phyloP scores from a whole-genome alignment of 2,797 vertebrate genomes.

The Eulemur coronatus region DNA sequence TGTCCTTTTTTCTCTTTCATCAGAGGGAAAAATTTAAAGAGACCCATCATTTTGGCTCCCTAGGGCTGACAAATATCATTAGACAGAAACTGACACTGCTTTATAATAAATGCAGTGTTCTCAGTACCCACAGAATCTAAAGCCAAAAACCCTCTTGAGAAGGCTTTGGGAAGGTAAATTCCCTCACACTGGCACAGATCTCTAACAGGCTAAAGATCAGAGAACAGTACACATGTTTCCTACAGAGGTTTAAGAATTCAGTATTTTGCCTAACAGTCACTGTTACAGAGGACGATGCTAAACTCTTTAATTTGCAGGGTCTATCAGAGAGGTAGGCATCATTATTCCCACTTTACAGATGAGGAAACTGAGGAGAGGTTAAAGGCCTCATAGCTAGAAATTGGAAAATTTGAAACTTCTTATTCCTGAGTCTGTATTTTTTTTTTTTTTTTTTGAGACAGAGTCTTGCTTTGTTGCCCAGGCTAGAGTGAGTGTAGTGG shows the following conservation, averaged over 20 bases:
- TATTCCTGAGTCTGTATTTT: neutral
- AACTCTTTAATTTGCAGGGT: neutral
- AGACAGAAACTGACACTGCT: neutral
- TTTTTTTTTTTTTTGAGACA: too few species aligned
- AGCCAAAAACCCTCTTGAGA: neutral
- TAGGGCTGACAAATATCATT: neutral
- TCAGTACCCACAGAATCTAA: neutral
- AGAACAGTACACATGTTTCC: neutral
- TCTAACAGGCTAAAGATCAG: neutral
- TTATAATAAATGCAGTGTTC: neutral
- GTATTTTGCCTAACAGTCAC: neutral
- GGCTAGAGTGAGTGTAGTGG: too few species aligned
- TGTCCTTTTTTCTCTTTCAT: neutral
- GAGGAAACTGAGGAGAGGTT: neutral
- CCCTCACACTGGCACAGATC: neutral
- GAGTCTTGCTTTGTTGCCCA: too few species aligned
- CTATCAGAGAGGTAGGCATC: neutral
- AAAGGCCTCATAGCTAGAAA: neutral
- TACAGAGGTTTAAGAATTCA: neutral
- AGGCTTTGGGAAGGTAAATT: neutral
- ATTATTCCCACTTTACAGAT: neutral
- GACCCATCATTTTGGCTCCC: neutral
- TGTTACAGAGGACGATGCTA: neutral
- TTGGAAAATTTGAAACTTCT: neutral
- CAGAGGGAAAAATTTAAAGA: neutral